phyloP scores from a whole-genome alignment of 2,797 vertebrate genomes.

The Coreius guichenoti region DNA sequence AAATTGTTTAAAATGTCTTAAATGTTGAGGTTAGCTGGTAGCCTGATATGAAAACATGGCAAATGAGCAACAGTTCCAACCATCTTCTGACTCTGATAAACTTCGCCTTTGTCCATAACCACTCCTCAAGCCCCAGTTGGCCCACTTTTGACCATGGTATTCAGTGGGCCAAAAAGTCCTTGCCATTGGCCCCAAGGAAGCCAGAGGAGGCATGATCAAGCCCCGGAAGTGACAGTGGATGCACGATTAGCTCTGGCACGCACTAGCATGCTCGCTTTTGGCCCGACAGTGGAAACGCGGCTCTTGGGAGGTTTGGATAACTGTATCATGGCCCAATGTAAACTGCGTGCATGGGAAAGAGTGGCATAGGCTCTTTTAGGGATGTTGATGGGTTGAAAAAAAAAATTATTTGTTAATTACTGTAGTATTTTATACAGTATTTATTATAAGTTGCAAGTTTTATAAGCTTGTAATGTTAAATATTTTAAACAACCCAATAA shows the following conservation, averaged over 20 bases:
- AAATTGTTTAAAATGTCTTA: not conserved
- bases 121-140: not conserved
- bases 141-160: not conserved
- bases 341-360: not conserved
- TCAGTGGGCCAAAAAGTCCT: not conserved
- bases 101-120: not conserved
- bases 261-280: not conserved
- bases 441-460: not conserved
- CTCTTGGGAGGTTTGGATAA: not conserved
- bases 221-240: not conserved
- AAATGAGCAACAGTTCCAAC: too few species aligned
- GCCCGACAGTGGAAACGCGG: not conserved
- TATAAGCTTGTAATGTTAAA: not conserved
- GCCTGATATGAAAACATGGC: not conserved
- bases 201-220: not conserved
- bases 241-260: not conserved
- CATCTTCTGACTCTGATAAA: not conserved
- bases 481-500: not conserved
- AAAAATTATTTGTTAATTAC: not conserved
- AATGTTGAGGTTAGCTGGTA: not conserved
- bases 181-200: not conserved
- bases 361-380: not conserved
- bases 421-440: not conserved
- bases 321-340: not conserved
- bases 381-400: not conserved